A percentile compares a stretch with the other conserved stretches of the same genome.
These are phyloP conservation scores for Falcunculus frontatus DNA, from an alignment of 2,113 vertebrate species.

Conservation along the genomic window DNA sequence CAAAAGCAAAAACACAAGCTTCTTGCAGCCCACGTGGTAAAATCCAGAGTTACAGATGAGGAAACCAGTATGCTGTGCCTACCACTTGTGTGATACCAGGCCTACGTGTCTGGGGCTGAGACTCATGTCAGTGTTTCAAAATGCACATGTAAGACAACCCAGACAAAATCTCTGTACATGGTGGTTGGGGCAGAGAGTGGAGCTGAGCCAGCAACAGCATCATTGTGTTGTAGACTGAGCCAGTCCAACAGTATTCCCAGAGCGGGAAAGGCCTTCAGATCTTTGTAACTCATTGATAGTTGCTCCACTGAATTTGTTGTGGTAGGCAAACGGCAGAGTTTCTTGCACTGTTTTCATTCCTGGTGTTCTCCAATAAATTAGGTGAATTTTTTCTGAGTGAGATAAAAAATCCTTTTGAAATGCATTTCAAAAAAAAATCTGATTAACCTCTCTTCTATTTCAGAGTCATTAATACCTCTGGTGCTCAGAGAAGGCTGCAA, in stretches of 20 bases:
- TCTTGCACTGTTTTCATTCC: not conserved
- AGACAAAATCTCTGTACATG: not conserved
- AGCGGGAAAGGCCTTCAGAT: not conserved
- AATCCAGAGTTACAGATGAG: not conserved
- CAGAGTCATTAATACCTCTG: not conserved
- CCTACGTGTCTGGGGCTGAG: accelerated
- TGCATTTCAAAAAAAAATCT: not conserved
- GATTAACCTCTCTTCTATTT: not conserved
- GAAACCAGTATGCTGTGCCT: not conserved
- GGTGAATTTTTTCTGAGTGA: not conserved
- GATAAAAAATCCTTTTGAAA: not conserved
- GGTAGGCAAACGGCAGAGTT: not conserved
- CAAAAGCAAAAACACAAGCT: not conserved
- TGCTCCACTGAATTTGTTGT: not conserved
- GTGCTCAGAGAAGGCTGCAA: not conserved
- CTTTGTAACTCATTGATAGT: not conserved
- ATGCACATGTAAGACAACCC: not conserved
- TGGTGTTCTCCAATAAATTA: not conserved
- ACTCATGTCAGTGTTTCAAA: not conserved
- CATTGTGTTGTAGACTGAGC: not conserved
- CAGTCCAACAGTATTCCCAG: not conserved
- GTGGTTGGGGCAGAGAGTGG: not conserved
- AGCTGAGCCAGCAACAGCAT: not conserved
- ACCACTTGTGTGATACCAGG: not conserved
- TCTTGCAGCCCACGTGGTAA: not conserved